Evolutionary conservation across 2,113 vertebrate genomes (phyloP).

Genomic region (Tonatia bakeri): DNA sequence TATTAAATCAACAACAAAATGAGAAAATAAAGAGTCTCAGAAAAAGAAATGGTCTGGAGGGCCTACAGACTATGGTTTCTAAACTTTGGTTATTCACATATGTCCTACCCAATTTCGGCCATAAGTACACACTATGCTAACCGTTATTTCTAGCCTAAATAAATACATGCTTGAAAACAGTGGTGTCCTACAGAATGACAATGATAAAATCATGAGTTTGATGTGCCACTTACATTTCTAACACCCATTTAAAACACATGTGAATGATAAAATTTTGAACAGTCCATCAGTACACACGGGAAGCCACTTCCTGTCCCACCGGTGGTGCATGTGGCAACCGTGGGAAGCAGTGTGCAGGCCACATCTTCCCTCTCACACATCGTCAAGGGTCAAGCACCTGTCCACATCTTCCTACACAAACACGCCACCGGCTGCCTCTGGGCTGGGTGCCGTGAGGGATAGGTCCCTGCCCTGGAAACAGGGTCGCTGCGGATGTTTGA

Average conservation of each 20-base stretch:
- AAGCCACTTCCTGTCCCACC: not conserved
- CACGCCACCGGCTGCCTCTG: not conserved
- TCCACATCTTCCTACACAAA: not conserved
- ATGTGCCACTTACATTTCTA: not conserved
- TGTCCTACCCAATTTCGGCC: not conserved
- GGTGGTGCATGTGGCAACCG: not conserved
- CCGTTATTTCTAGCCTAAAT: not conserved
- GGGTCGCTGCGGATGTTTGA: rapidly evolving
- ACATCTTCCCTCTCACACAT: not conserved
- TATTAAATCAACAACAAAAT: not conserved
- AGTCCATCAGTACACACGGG: not conserved
- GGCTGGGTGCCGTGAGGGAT: not conserved
- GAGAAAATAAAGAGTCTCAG: not conserved
- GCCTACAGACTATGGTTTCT: not conserved
- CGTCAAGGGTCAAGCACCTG: not conserved
- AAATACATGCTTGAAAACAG: not conserved
- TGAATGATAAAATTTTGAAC: not conserved
- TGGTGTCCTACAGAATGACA: not conserved
- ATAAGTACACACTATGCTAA: not conserved
- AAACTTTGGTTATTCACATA: not conserved
- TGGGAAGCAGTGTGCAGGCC: not conserved
- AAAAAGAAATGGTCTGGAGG: not conserved
- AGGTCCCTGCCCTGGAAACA: not conserved
- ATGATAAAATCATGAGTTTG: not conserved
- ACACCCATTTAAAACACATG: not conserved